Percentiles rank a stretch among this genome's conserved stretches.
Conservation (phyloP, 2,888 invertebrate species). For the Thysanoteuthis rhombus region DNA sequence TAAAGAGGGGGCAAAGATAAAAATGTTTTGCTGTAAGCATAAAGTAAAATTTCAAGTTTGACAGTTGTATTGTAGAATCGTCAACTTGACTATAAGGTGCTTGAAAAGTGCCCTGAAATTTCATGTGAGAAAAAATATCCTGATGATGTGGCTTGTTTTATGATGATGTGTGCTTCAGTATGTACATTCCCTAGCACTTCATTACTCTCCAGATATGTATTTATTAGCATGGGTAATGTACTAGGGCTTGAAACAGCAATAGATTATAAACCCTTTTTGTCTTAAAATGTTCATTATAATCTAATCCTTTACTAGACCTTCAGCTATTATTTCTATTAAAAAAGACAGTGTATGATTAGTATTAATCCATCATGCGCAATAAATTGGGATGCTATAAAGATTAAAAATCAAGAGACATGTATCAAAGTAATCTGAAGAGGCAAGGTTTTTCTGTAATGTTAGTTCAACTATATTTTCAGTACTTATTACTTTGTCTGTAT, state of each 20-base stretch:
- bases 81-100: too few relatives aligned
- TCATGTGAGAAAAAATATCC: neutral
- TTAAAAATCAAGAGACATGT: neutral
- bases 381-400: neutral
- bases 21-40: neutral
- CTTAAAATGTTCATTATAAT: neutral
- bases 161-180: neutral
- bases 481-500: neutral
- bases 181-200: neutral
- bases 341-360: too few relatives aligned
- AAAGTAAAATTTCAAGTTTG: neutral
- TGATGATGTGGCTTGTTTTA: neutral
- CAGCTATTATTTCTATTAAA: neutral
- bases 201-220: neutral
- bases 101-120: neutral
- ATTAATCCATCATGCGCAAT: neutral
- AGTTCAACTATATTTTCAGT: neutral
- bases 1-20: too few relatives aligned
- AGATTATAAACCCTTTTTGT: neutral
- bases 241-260: neutral
- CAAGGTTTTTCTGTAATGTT: neutral
- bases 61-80: neutral
- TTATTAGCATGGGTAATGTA: neutral
- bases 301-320: neutral
- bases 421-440: too few relatives aligned